Conservation (phyloP, 2,797 vertebrate genomes). For the Sarcoramphus papa region DNA sequence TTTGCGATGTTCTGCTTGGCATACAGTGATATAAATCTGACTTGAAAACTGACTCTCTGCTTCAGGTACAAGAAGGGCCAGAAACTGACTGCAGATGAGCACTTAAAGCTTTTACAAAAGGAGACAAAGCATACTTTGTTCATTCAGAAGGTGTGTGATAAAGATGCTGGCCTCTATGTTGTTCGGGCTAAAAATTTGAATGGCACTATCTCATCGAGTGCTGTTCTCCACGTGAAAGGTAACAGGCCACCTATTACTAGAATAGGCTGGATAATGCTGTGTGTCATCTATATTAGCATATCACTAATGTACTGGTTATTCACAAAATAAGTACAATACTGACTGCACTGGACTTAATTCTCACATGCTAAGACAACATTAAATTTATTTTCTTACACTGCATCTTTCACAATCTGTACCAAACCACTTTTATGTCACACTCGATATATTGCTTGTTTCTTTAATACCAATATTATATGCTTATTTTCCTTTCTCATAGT, state of each 20-base stretch:
- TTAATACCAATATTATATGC: background rate
- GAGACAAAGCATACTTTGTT: slow-evolving; percentile 79
- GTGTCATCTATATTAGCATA: slow-evolving; percentile 78
- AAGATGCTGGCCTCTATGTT: slow-evolving; percentile 77
- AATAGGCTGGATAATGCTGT: slow-evolving; percentile 76
- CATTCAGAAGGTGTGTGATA: slow-evolving; percentile 76
- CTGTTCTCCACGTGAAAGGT: slow-evolving; percentile 76
- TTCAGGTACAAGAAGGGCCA: slow-evolving; percentile 89
- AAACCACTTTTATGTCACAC: background rate
- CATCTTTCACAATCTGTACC: background rate
- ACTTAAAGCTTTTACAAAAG: slow-evolving; percentile 76
- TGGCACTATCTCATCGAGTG: slow-evolving; percentile 75
- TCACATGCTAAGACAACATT: background rate
- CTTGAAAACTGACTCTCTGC: slow-evolving; percentile 82
- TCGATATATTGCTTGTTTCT: background rate
- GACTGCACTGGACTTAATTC: background rate
- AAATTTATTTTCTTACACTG: background rate
- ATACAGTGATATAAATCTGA: slow-evolving; percentile 61
- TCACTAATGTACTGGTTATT: slow-evolving; percentile 84
- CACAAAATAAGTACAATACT: slow-evolving; percentile 33
- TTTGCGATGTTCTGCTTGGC: background rate
- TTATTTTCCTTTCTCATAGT: background rate
- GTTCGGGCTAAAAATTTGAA: slow-evolving; percentile 73
- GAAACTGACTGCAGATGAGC: slow-evolving; percentile 75
- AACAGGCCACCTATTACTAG: slow-evolving; percentile 71